Evolutionary conservation across 2,113 vertebrate genomes (phyloP), one percentile per base, ranked within the genome.

Genomic region (Cynoglossus semilaevis): DNA sequence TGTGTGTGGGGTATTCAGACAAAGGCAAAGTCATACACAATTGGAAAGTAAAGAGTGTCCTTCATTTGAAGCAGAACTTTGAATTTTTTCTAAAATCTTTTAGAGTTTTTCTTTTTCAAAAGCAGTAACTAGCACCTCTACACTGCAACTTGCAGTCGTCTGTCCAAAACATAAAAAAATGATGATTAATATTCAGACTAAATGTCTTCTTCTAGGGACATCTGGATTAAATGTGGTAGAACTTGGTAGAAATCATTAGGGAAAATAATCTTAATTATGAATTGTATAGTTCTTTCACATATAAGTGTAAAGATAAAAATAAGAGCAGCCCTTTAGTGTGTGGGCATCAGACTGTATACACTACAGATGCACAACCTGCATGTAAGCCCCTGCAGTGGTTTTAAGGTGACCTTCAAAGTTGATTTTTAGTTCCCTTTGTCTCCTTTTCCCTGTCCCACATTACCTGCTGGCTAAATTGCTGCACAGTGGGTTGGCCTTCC

Each of bases 391-490:
- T 5, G 12, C 51, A 72, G 58, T 44, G 50, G 11, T 58, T 59
- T 45, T 51, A 64, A 74, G 69, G 72, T 82, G 72, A 81, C 66
- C 77, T 55, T 51, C 57, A 51, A 18, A 72, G 51, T 55, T 51
- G 14, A 8, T 16, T 51, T 63, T 40, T 17, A 46, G 18, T n/a
- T 1, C 0, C 15, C 9, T 11, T 9, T 34, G n/a, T 45, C 8
- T 45, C 53, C 49, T 34, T 13, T n/a, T 55, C 16, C 40, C 29
- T 49, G 46, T 42, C 53, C 56, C 52, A 61, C 22, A 15, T 72
- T 60, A 66, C 70, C 79, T 63, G 70, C 45, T 46, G 73, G 69
- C 48, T 15, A 79, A 75, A 80, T 77, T 74, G 70, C 71, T 29
- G 15, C 74, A 49, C 72, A 78, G 63, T 36, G n/a, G 53, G 74